Evolutionary conservation across 2,113 vertebrate species (phyloP), one percentile per base, ranked within the genome.

Genomic region (Nestor notabilis): DNA sequence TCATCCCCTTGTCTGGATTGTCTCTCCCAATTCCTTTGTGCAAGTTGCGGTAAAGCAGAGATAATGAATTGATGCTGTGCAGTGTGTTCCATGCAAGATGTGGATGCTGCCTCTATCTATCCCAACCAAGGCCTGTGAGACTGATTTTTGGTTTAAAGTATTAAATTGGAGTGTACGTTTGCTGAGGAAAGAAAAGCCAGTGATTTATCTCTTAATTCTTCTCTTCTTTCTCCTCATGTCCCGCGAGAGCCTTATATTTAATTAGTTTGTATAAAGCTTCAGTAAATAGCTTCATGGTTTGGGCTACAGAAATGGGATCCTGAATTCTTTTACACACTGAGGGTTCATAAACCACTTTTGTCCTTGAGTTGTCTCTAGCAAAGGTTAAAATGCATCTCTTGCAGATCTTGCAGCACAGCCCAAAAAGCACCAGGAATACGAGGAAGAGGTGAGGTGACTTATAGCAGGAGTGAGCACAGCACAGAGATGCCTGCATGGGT

Each of bases 221-320:
- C 63, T 93, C 92, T 81, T 84, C 90, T 90, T 85, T 93, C 93
- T 94, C 90, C 83, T 89, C 50, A 0, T 58, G 63, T 98, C 94
- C 96, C 90, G 68, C 6, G 96, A 94, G 96, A 97, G 92, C 97
- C 96, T 97, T 98, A 94, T 95, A 97, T 97, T 97, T 98, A 98
- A 98, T 98, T 98, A 97, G 97, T 98, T 98, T 98, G 93, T 96
- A 61, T 94, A 97, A 97, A 98, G 96, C 96, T 95, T 93, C 88
- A 92, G 90, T 98, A 97, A 98, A 98, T 94, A 91, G 92, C 94
- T 92, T 52, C 93, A 64, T 72, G 91, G 50, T 95, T 79, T 15
- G 86, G 68, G 83, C 93, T 94, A 20, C 77, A 74, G 95, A 66
- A 87, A 95, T 89, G 31, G 82, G 85, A 95, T 91, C 56, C 52